A percentile compares a stretch with the other conserved stretches of the same genome.
These are phyloP conservation scores for Julus scandinavius DNA, from an alignment of 2,888 invertebrate species.

Conservation along the genomic window DNA sequence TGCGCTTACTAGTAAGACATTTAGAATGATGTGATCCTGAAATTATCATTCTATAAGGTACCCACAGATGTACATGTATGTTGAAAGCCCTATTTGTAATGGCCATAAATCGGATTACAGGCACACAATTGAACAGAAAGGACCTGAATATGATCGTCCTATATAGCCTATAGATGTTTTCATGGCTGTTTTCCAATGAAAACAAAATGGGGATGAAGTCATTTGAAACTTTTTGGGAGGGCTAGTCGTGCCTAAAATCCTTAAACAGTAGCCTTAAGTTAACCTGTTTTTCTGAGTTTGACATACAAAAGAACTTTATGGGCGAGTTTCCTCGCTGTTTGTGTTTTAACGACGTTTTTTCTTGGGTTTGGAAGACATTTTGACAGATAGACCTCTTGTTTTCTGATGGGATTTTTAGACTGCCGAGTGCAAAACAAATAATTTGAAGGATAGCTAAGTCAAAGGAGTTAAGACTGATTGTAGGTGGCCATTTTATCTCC, in stretches of 20 bases:
- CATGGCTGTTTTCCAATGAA: background rate
- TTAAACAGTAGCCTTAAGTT: conserved; percentile 38
- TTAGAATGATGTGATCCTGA: no score
- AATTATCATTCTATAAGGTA: background rate
- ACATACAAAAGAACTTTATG: conserved; percentile 38
- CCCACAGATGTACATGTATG: background rate
- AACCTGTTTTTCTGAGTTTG: conserved; percentile 1
- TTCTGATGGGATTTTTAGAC: background rate
- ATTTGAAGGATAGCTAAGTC: background rate
- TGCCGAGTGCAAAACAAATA: background rate
- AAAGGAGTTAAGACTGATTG: conserved; percentile 8
- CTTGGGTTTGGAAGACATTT: background rate
- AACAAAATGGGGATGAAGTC: background rate
- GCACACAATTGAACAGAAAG: background rate
- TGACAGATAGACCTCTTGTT: conserved; percentile 15
- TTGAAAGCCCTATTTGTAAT: background rate
- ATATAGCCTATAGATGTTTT: background rate
- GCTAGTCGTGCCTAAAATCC: conserved; percentile 5
- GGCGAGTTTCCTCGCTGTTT: conserved; percentile 30
- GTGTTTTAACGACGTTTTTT: conserved; percentile 20
- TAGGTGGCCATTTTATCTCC: background rate
- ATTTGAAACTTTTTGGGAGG: conserved; percentile 8
- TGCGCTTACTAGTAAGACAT: no score
- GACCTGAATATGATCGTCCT: background rate
- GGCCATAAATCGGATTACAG: background rate